Evolutionary conservation across 2,797 vertebrate species (phyloP).

Genomic region (Pipistrellus nathusii): DNA sequence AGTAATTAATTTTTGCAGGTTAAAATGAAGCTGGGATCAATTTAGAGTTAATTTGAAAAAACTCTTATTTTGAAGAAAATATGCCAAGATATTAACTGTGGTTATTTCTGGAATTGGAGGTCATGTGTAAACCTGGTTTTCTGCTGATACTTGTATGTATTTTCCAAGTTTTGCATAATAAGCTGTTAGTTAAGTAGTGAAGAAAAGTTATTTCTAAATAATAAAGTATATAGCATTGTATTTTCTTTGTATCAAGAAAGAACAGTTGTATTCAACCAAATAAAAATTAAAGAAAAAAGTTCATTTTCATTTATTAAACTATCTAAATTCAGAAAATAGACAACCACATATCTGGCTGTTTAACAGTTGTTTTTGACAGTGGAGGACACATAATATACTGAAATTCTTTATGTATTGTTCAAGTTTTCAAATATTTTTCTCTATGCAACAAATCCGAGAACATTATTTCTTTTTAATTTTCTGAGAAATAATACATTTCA

Average conservation of each 20-base stretch:
- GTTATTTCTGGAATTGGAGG: not conserved
- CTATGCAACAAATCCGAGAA: not conserved
- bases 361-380: not conserved
- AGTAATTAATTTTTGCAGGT: conserved; percentile 27
- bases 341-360: not conserved
- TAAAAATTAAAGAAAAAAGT: not conserved
- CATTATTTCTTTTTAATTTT: not conserved
- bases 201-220: conserved; percentile 9
- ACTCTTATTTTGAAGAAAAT: conserved; percentile 51
- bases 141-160: not conserved
- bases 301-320: not conserved
- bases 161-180: conserved; percentile 44
- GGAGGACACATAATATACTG: not conserved
- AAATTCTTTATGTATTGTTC: conserved; percentile 5
- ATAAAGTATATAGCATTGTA: not conserved
- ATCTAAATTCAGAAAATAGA: conserved; percentile 26
- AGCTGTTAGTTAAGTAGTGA: not conserved
- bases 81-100: not conserved
- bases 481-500: not conserved
- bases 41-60: conserved; percentile 12
- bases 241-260: not conserved
- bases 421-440: not conserved
- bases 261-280: not conserved
- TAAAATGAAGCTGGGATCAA: conserved; percentile 54
- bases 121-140: not conserved